Evolutionary conservation across 2,797 vertebrate genomes (phyloP).

Genomic region (Euthynnus affinis): DNA sequence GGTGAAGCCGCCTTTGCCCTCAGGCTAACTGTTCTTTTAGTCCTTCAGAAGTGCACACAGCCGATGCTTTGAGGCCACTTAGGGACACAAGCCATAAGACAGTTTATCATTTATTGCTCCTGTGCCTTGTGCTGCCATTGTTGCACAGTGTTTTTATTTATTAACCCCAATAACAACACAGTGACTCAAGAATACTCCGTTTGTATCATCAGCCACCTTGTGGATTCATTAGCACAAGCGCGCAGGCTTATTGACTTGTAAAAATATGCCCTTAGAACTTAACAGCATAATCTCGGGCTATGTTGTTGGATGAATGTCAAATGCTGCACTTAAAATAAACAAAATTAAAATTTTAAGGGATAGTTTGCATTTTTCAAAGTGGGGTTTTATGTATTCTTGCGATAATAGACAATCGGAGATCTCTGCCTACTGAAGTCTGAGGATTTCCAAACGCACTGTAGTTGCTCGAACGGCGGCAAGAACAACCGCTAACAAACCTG

Average conservation of each 20-base stretch:
- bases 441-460: too few species aligned
- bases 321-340: neutral
- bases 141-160: neutral
- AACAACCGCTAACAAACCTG: too few species aligned
- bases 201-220: neutral
- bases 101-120: slow-evolving; percentile 20
- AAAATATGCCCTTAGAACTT: slow-evolving; percentile 1
- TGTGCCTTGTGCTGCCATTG: neutral
- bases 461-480: too few species aligned
- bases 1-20: slow-evolving; percentile 24
- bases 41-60: slow-evolving; percentile 6
- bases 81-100: neutral
- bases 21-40: slow-evolving; percentile 17
- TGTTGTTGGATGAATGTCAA: neutral
- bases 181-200: neutral
- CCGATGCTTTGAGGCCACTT: slow-evolving; percentile 2
- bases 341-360: neutral
- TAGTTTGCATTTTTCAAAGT: too few species aligned
- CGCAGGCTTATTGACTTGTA: neutral
- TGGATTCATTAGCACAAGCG: neutral
- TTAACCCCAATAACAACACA: neutral
- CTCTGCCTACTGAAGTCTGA: too few species aligned
- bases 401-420: too few species aligned
- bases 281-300: neutral
- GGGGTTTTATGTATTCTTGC: too few species aligned